Evolutionary conservation across 1,140 invertebrate species (phyloP).

Genomic region (Vollenhovia emeryi): DNA sequence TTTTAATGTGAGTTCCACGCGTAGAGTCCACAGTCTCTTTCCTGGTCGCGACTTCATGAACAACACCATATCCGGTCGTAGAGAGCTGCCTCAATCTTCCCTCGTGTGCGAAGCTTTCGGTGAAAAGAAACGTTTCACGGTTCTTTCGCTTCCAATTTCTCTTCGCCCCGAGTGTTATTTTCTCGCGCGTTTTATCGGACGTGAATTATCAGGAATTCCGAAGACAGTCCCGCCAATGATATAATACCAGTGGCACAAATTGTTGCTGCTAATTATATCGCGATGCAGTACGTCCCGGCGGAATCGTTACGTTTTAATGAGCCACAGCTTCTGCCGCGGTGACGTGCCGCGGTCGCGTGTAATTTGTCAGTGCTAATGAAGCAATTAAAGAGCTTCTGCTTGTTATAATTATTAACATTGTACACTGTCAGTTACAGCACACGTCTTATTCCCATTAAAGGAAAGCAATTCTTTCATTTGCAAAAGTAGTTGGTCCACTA

Average conservation of each 20-base stretch:
- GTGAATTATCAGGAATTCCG: slow-evolving; percentile 38
- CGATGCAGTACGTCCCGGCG: not conserved
- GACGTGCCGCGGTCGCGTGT: slow-evolving; percentile 30
- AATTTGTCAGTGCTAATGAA: slow-evolving; percentile 57
- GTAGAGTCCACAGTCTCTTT: not conserved
- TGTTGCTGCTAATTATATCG: slow-evolving; percentile 27
- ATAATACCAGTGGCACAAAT: slow-evolving; percentile 29
- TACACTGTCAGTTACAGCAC: not conserved
- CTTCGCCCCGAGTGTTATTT: slow-evolving; percentile 7
- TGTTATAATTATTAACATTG: slow-evolving; percentile 69
- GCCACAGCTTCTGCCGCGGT: not conserved
- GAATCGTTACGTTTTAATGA: slow-evolving; percentile 32
- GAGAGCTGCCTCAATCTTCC: slow-evolving; percentile 35
- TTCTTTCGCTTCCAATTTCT: slow-evolving; percentile 25
- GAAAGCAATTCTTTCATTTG: not conserved
- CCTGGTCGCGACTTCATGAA: slow-evolving; percentile 45
- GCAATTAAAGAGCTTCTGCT: slow-evolving; percentile 68
- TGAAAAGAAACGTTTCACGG: not conserved
- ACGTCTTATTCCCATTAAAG: not conserved
- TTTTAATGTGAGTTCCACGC: slow-evolving; percentile 39
- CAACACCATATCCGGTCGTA: slow-evolving; percentile 18
- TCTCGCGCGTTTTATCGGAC: not conserved
- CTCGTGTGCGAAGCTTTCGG: not conserved
- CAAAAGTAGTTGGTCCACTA: not conserved
- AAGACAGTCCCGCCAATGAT: not conserved